A percentile compares a stretch with the other conserved stretches of the same genome.
phyloP scores from a whole-genome alignment of 2,113 vertebrate genomes.

The Centropus unirufus region DNA sequence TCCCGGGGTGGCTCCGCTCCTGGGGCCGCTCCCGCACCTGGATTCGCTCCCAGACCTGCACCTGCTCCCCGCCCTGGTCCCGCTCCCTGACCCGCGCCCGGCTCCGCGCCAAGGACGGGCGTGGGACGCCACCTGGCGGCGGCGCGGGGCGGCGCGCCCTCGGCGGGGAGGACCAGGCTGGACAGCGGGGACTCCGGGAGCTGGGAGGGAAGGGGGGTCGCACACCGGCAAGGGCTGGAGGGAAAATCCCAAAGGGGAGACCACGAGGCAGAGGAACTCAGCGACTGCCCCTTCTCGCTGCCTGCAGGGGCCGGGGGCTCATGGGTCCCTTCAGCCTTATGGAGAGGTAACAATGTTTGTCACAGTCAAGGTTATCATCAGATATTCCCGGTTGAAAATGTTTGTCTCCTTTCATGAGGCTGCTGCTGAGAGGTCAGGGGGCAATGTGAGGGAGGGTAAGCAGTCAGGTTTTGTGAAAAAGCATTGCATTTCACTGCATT shows the following conservation, averaged over 20 bases:
- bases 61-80: neutral
- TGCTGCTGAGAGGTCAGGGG: neutral
- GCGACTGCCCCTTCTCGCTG: neutral
- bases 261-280: neutral
- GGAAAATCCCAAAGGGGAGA: neutral
- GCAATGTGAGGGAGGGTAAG: neutral
- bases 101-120: neutral
- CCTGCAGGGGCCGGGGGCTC: too few relatives aligned
- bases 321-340: too few relatives aligned
- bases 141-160: rapidly evolving
- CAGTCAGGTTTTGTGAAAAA: neutral
- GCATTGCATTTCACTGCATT: neutral
- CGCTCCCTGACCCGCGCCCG: neutral
- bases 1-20: too few relatives aligned
- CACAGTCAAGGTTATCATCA: neutral
- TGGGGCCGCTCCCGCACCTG: neutral
- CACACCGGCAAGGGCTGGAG: neutral
- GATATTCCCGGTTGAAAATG: neutral
- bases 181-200: rapidly evolving
- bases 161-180: neutral
- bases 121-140: conserved; percentile 69
- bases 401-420: neutral
- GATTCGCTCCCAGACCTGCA: neutral
- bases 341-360: neutral
- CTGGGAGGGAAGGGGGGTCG: neutral